Evolutionary conservation across 2,113 vertebrate genomes (phyloP), one percentile per base, ranked within the genome.

Genomic region (Propithecus coquereli): DNA sequence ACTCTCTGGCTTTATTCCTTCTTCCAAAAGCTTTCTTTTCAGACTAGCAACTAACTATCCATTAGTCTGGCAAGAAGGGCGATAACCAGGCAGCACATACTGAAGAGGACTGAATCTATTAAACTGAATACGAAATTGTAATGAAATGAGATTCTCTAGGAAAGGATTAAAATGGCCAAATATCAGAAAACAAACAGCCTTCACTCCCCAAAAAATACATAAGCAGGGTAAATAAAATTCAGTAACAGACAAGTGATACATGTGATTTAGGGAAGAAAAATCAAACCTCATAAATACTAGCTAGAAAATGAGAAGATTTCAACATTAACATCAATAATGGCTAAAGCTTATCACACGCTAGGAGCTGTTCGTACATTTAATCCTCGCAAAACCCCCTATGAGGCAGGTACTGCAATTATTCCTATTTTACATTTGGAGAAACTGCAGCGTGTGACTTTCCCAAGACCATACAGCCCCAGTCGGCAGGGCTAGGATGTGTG

Each of bases 21-120:
- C 66, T 89, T 93, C 54, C 34, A 25, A 37, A 89, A 66, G 43
- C 57, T 63, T 93, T 91, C 43, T 86, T 32, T 89, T 63, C n/a
- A 85, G 61, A 70, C 27, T 59, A 23, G 74, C 66, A 54, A 0
- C 22, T 47, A 54, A 0, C 22, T 47, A 1, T n/a, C 9, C 47
- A 70, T 63, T 73, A 25, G 5, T 79, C 68, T 81, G 65, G 13
- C 30, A 8, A 34, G 11, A 79, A 68, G 74, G 63, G 5, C 12
- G 4, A 57, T 16, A 90, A 18, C 23, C 34, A 84, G 70, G 23
- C 9, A 63, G 30, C 25, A 70, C 37, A 8, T 32, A 45, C 83
- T n/a, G n/a, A 63, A 83, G 27, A 89, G 18, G 8, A 40, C 3
- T n/a, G 30, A 45, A 17, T 6, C 63, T 83, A 61, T 52, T 30